Conservation (phyloP, 1,140 invertebrate genomes). For the Drosophila sp. region DNA sequence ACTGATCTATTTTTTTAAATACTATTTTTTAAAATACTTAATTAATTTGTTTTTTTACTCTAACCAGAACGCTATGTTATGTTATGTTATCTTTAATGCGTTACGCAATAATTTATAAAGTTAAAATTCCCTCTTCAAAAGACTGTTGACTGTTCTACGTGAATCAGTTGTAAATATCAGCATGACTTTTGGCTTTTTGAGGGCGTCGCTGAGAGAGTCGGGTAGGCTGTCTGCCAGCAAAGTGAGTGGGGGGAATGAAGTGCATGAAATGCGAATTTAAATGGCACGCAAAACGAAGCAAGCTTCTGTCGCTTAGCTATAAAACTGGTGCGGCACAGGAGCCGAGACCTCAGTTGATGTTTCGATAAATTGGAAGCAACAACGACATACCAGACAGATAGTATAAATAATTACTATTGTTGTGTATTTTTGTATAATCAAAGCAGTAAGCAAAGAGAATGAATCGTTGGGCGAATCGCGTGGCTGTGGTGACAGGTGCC, state of each 20-base stretch:
- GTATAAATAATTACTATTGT: too few species aligned
- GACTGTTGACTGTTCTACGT: background rate
- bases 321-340: background rate
- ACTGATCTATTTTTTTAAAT: too few species aligned
- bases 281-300: background rate
- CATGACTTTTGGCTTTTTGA: constrained; percentile 32
- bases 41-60: too few species aligned
- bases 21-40: too few species aligned
- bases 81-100: too few species aligned
- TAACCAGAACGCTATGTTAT: too few species aligned
- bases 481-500: constrained; percentile 81
- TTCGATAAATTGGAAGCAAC: background rate
- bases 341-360: background rate
- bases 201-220: background rate
- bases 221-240: too few species aligned
- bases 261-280: too few species aligned
- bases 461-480: constrained; percentile 77
- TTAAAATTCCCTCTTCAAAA: background rate
- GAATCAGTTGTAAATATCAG: constrained; percentile 13
- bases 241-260: too few species aligned
- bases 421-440: background rate
- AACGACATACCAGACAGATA: too few species aligned
- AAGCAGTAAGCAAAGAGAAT: constrained; percentile 40
- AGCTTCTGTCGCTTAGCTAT: constrained; percentile 1
- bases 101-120: too few species aligned